A percentile compares a stretch with the other conserved stretches of the same genome.
Conservation (phyloP, 2,888 invertebrate genomes). For the Netelia melanura region DNA sequence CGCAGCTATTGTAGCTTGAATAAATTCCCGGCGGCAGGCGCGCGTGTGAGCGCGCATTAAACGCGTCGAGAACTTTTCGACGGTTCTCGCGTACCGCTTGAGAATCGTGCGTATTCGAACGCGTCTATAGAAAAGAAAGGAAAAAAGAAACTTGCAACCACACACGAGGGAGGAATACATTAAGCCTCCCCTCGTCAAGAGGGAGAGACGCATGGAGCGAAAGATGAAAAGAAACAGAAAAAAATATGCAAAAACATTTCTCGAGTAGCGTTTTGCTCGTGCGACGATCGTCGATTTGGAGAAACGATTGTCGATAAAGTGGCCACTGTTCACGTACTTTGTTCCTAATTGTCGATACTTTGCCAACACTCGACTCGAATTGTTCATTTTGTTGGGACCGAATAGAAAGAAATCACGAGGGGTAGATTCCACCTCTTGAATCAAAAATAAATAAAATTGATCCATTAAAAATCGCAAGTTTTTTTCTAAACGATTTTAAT, state of each 20-base stretch:
- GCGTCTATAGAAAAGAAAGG: conserved; percentile 18
- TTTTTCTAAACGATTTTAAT: too few relatives aligned
- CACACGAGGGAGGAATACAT: conserved; percentile 64
- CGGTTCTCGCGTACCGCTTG: conserved; percentile 35
- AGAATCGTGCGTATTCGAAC: conserved; percentile 45
- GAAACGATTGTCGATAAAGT: conserved; percentile 54
- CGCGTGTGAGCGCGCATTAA: conserved; percentile 79
- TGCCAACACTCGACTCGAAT: conserved; percentile 39
- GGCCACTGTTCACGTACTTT: conserved; percentile 37
- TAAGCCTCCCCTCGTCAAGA: conserved; percentile 34
- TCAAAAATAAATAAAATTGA: too few relatives aligned
- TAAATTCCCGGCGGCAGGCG: conserved; percentile 70
- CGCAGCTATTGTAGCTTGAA: conserved; percentile 67
- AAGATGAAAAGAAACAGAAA: conserved; percentile 28
- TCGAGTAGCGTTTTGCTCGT: conserved; percentile 45
- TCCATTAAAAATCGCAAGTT: background rate
- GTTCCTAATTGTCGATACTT: conserved; percentile 38
- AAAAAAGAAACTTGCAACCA: conserved; percentile 28
- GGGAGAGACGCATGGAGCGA: conserved; percentile 60
- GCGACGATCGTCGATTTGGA: conserved; percentile 48
- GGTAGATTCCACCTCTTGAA: background rate
- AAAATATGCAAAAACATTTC: conserved; percentile 51
- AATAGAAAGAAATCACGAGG: background rate
- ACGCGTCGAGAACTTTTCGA: conserved; percentile 64
- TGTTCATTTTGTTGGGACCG: conserved; percentile 40